A percentile compares a stretch with the other conserved stretches of the same genome.
phyloP scores from a whole-genome alignment of 2,888 invertebrate species.

The Sisyra terminalis region DNA sequence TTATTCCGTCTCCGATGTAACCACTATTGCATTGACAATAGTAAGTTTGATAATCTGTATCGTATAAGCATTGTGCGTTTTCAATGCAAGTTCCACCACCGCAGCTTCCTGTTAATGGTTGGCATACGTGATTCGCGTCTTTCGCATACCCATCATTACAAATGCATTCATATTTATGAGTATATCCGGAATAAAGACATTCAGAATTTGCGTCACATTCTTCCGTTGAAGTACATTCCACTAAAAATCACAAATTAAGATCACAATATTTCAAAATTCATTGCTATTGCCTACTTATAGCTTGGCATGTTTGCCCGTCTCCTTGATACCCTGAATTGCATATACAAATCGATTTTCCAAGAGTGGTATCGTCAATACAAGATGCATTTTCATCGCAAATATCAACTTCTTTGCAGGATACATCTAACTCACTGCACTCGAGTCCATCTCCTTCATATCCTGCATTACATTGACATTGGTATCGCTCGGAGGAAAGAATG shows the following conservation, averaged over 20 bases:
- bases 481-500: conserved; percentile 33
- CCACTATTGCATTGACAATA: conserved; percentile 72
- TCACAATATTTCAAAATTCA: background rate
- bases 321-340: conserved; percentile 71
- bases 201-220: conserved; percentile 56
- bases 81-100: conserved; percentile 47
- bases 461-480: conserved; percentile 61
- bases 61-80: conserved; percentile 59
- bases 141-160: conserved; percentile 60
- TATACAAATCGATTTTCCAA: conserved; percentile 50
- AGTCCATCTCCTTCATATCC: conserved; percentile 76
- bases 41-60: conserved; percentile 42
- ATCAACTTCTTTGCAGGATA: conserved; percentile 37
- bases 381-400: conserved; percentile 59
- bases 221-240: conserved; percentile 42
- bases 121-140: conserved; percentile 44
- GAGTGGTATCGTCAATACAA: conserved; percentile 51
- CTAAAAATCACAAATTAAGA: conserved; percentile 11
- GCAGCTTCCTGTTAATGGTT: conserved; percentile 35
- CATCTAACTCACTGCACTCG: conserved; percentile 43
- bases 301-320: conserved; percentile 60
- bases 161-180: conserved; percentile 50
- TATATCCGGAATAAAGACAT: conserved; percentile 44
- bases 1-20: conserved; percentile 58
- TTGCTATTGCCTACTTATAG: conserved; percentile 31